These are phyloP conservation scores for Halcyon malimbica DNA, from an alignment of 2,113 vertebrate genomes.

Conservation along the genomic window DNA sequence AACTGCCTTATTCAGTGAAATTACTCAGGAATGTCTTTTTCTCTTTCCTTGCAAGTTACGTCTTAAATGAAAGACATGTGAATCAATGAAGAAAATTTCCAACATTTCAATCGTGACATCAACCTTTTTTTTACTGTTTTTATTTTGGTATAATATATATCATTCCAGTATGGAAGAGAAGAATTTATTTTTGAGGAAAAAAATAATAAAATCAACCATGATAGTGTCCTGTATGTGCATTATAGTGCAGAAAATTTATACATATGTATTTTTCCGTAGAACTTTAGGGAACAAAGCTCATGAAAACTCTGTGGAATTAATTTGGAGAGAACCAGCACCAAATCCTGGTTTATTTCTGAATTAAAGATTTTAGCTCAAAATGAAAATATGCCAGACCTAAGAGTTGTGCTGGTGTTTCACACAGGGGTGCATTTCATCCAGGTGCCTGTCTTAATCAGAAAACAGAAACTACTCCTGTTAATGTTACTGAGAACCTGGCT, in stretches of 20 bases:
- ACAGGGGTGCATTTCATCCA: neutral
- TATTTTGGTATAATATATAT: conserved; percentile 51
- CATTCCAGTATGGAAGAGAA: neutral
- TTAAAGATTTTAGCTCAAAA: neutral
- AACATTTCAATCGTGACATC: neutral
- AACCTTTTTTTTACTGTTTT: neutral
- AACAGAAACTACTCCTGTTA: neutral
- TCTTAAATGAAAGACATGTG: neutral
- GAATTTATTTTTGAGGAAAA: neutral
- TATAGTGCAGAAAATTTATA: neutral
- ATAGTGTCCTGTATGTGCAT: neutral
- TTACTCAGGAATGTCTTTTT: neutral
- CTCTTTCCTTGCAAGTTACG: neutral
- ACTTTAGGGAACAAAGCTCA: neutral
- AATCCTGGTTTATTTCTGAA: neutral
- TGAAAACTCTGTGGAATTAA: neutral
- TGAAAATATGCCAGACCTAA: neutral
- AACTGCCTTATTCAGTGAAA: neutral
- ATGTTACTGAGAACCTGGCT: neutral
- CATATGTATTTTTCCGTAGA: neutral
- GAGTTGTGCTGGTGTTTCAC: neutral
- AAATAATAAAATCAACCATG: neutral
- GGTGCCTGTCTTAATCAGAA: neutral
- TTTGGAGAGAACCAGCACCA: neutral
- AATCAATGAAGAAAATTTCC: neutral